Evolutionary conservation across 64 coral and sea anemone genomes (phyloP).

Genomic region (Catalaphyllia jardinei): DNA sequence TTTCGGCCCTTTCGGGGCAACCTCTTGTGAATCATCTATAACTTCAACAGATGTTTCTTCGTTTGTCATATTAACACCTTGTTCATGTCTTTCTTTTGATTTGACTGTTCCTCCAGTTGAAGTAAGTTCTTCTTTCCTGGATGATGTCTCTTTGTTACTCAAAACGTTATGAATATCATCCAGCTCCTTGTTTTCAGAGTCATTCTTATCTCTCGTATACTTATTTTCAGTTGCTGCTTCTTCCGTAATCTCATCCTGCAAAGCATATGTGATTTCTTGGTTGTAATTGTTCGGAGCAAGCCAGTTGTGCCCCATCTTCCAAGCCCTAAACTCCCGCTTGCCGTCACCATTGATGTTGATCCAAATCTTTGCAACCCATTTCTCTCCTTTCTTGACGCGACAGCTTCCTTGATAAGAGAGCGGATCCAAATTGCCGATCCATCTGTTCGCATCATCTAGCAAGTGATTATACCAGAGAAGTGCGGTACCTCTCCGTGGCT

Average conservation of each 20-base stretch:
- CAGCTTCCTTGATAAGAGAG: conserved; percentile 85
- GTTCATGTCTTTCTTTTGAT: not conserved
- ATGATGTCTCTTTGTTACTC: not conserved
- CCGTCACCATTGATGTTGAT: conserved; percentile 88
- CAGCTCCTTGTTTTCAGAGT: not conserved
- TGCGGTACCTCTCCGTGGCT: conserved; percentile 84
- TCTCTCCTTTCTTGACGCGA: conserved; percentile 71
- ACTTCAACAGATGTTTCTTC: not conserved
- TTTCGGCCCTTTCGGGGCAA: conserved; percentile 37
- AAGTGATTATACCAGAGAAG: conserved; percentile 96
- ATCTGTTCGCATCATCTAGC: conserved; percentile 45
- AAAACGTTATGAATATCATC: not conserved
- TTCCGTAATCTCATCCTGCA: conserved; percentile 30
- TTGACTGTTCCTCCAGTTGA: not conserved
- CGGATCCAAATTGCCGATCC: conserved; percentile 83
- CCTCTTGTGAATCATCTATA: not conserved
- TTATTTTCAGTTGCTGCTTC: conserved; percentile 54
- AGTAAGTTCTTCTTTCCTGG: not conserved
- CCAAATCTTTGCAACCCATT: conserved; percentile 97
- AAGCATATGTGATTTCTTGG: conserved; percentile 60
- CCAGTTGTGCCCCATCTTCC: conserved; percentile 90
- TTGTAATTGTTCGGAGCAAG: conserved; percentile 71
- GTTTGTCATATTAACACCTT: not conserved
- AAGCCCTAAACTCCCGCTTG: conserved; percentile 64
- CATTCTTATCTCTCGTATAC: conserved; percentile 67